Base-by-base conservation (phyloP, 2,113 vertebrate genomes). In the Hippoglossus stenolepis region DNA sequence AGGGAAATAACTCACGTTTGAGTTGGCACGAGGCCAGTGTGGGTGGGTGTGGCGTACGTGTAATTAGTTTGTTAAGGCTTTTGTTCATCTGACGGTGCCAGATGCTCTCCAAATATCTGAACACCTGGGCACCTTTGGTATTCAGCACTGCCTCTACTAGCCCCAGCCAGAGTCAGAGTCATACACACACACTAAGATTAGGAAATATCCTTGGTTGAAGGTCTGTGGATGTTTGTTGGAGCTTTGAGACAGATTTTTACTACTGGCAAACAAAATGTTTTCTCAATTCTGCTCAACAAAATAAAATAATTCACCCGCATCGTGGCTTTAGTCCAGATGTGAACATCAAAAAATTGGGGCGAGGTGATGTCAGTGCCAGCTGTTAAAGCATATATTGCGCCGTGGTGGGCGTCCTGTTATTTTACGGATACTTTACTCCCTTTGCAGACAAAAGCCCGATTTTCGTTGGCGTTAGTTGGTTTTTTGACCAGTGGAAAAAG, bases 91-190 rank as follows among this genome's bases (percentile, higher is more conserved):
- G 62, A 58, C 47, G 18, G 49, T 77, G 71, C 75, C 88, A 90
- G 87, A 89, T 89, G 90, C 73, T 89, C 73, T 77, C 70, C 35
- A 85, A 86, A 77, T 85, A 75, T 77, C 85, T 62, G 23, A 88
- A 89, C 84, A 92, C 80, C 91, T 92, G 89, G 77, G 86, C 73
- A 79, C 57, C 65, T 84, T 72, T 79, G 69, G 60, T 70, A 65
- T 9, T 59, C 10, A 2, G 64, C 51, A 49, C 62, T 76, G 73
- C 57, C 58, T 26, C 5, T 60, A 63, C 67, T 77, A 23, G 66
- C 23, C 62, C 63, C 17, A 17, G 13, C 63, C 75, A 66, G 60
- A 68, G 24, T 40, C 64, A 59, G 64, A 59, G 64, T 68, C 26
- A 20, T 45, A 38, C 31, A 65, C 49, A 49, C 24, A 61, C 62